phyloP scores from a whole-genome alignment of 2,113 vertebrate species.

The Aspiorhynchus laticeps region DNA sequence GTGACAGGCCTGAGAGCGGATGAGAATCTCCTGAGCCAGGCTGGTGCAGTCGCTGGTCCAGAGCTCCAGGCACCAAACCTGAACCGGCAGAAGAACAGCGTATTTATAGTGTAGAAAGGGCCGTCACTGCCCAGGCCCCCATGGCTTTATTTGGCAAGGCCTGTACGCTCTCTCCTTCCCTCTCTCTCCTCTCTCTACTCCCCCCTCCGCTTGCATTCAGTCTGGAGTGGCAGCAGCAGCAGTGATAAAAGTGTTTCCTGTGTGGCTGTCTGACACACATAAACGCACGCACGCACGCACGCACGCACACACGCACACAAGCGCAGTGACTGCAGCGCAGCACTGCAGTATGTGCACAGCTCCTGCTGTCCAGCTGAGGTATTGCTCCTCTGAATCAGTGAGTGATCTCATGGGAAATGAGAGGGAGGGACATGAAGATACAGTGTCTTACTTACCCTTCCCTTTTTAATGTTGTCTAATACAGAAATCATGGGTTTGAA shows the following conservation, averaged over 20 bases:
- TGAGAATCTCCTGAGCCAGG: slow-evolving; percentile 66
- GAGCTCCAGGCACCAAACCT: slow-evolving; percentile 79
- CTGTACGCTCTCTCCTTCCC: slow-evolving; percentile 59
- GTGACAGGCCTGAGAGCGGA: slow-evolving; percentile 58
- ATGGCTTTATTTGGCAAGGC: slow-evolving; percentile 85
- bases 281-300: slow-evolving; percentile 40
- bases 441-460: not conserved
- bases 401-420: not conserved
- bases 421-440: slow-evolving; percentile 1
- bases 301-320: slow-evolving; percentile 42
- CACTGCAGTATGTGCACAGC: slow-evolving; percentile 69
- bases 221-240: slow-evolving; percentile 66
- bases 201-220: slow-evolving; percentile 42
- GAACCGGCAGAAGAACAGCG: slow-evolving; percentile 68
- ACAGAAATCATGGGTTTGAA: not conserved
- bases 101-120: slow-evolving; percentile 81
- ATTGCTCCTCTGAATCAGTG: slow-evolving; percentile 56
- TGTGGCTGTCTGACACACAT: slow-evolving; percentile 59
- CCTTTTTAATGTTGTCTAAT: not conserved
- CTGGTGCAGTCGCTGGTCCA: slow-evolving; percentile 55
- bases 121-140: slow-evolving; percentile 68
- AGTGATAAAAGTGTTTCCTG: slow-evolving; percentile 49
- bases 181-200: slow-evolving; percentile 21
- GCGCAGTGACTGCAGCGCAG: slow-evolving; percentile 64
- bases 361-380: slow-evolving; percentile 68